phyloP scores from a whole-genome alignment of 2,888 invertebrate species.

The Tortricodes alternella region DNA sequence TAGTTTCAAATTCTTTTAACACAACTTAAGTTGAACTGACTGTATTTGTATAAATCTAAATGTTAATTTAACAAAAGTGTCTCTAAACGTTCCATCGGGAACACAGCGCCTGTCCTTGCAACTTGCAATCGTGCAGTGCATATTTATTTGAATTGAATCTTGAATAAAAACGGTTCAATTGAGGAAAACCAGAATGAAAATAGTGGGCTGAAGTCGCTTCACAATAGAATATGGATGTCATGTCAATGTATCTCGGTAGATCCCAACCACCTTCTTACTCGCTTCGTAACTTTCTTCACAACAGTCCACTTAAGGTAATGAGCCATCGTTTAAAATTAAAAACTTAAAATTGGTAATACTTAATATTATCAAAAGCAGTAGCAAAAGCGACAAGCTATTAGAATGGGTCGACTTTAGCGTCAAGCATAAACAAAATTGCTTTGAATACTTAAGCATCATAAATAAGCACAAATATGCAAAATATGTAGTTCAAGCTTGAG shows the following conservation, averaged over 20 bases:
- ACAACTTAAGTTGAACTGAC: no score
- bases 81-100: neutral
- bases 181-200: slow-evolving; percentile 4
- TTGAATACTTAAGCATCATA: slow-evolving; percentile 9
- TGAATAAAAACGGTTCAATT: neutral
- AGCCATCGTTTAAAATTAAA: no score
- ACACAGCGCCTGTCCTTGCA: neutral
- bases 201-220: neutral
- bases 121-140: neutral
- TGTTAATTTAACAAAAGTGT: neutral
- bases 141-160: neutral
- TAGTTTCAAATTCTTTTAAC: neutral
- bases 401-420: neutral
- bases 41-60: neutral
- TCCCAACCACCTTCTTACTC: neutral
- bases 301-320: no score
- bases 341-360: neutral
- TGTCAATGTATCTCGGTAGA: neutral
- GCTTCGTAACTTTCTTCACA: neutral
- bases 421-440: neutral
- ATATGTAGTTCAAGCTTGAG: slow-evolving; percentile 12
- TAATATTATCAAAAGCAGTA: neutral
- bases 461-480: slow-evolving; percentile 1
- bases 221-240: neutral
- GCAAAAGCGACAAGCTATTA: neutral